Base-by-base conservation (phyloP, 1,140 invertebrate species). In the Macrosteles quadrilineatus region DNA sequence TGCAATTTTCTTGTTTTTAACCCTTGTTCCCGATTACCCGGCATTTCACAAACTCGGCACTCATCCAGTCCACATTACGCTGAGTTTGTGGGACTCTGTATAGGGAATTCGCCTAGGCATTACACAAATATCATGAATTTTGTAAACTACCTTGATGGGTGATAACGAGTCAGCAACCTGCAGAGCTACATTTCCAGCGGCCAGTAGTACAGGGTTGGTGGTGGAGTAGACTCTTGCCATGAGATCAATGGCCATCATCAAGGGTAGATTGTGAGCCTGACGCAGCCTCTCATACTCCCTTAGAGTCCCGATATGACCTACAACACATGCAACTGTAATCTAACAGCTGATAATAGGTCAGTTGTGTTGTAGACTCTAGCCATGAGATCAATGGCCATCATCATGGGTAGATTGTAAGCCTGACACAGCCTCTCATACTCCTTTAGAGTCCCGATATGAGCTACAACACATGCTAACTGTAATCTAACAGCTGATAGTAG, bases 401-500 rank as follows among this genome's bases (percentile, higher is more conserved):
- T 92, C 0, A 93, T 91, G 1, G 95, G 92, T 21, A 98, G 82
- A 80, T 97, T 97, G 75, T 94, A 88, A 31, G 89, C 82, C 78
- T 98, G 95, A 40, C 95, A 82, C 66, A 84, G 75, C 0, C 88
- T 92, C 82, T 99, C 96, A 78, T 98, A 99, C 72, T 90, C 85
- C 36, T 87, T 77, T 19, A 98, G 82, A 81, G 90, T 88, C n/a
- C 81, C 82, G 70, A 83, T 77, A 77, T 88, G 83, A 29, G 86
- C 90, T 84, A n/a, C n/a, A n/a, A n/a, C n/a, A n/a, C n/a, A n/a
- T n/a, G n/a, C n/a, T n/a, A n/a, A n/a, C n/a, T n/a, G n/a, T n/a
- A n/a, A n/a, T 71, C 97, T 82, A 0, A 91, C 77, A 0, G 97
- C 78, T 9, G 98, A 92, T 0, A 72, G 31, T 23, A 65, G 14